phyloP scores from a whole-genome alignment of 2,888 invertebrate species.

The Rambutsinella grinnellia region DNA sequence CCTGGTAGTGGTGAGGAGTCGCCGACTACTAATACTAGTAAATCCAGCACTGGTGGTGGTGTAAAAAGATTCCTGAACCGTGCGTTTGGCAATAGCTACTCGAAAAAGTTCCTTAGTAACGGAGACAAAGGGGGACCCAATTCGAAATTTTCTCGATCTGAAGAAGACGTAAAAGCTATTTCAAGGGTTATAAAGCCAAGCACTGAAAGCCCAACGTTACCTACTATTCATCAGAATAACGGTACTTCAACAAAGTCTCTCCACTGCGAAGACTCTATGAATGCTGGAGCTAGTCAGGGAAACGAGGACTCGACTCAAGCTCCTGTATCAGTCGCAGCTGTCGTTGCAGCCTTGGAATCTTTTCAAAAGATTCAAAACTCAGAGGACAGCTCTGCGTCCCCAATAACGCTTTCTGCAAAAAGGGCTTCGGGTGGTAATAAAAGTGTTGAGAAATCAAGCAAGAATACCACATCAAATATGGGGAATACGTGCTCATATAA shows the following conservation, averaged over 20 bases:
- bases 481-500: slow-evolving; percentile 64
- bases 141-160: slow-evolving; percentile 19
- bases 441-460: not conserved
- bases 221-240: not conserved
- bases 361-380: slow-evolving; percentile 22
- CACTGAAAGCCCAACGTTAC: not conserved
- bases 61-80: slow-evolving; percentile 41
- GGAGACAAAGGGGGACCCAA: slow-evolving; percentile 18
- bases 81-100: slow-evolving; percentile 43
- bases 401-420: not conserved
- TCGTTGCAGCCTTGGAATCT: slow-evolving; percentile 52
- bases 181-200: not conserved
- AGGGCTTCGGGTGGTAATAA: not conserved
- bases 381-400: not conserved
- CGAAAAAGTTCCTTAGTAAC: slow-evolving; percentile 29
- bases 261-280: not conserved
- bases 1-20: slow-evolving; percentile 16
- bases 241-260: not conserved
- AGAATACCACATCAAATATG: slow-evolving; percentile 43
- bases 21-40: not conserved
- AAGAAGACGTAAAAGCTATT: slow-evolving; percentile 32
- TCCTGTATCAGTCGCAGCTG: slow-evolving; percentile 55
- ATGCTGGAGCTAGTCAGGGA: slow-evolving; percentile 8
- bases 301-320: not conserved
- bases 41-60: slow-evolving; percentile 23